phyloP scores from a whole-genome alignment of 2,888 invertebrate species.

The Erebia ligea region DNA sequence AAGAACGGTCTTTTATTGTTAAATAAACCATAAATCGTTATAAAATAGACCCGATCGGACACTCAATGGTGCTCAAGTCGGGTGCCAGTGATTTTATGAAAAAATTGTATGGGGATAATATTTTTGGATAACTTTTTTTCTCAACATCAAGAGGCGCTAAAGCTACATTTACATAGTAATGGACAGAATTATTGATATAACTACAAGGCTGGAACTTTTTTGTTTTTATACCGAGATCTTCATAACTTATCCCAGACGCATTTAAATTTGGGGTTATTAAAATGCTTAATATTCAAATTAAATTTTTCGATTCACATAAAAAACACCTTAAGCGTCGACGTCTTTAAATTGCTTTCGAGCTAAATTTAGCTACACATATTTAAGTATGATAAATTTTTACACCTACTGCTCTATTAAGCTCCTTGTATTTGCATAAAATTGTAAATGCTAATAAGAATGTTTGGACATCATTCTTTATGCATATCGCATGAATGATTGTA shows the following conservation, averaged over 20 bases:
- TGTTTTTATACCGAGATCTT: constrained; percentile 8
- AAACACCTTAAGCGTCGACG: constrained; percentile 14
- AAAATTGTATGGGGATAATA: constrained; percentile 59
- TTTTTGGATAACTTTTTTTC: constrained; percentile 53
- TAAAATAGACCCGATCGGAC: constrained; percentile 72
- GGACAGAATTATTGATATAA: constrained; percentile 29
- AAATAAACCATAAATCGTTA: constrained; percentile 82
- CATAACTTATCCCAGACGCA: neutral
- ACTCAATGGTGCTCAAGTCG: constrained; percentile 62
- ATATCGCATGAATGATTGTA: constrained; percentile 25
- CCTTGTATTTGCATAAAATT: constrained; percentile 34
- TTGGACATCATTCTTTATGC: constrained; percentile 27
- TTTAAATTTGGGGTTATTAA: neutral
- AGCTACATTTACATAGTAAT: constrained; percentile 71
- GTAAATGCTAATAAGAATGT: constrained; percentile 39
- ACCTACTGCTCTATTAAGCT: constrained; percentile 33
- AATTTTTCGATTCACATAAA: constrained; percentile 16
- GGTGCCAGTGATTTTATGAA: constrained; percentile 56
- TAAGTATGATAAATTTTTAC: constrained; percentile 30
- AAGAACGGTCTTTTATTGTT: constrained; percentile 67
- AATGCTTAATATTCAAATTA: constrained; percentile 12
- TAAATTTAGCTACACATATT: constrained; percentile 18
- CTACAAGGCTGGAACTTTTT: constrained; percentile 2
- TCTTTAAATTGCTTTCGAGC: constrained; percentile 11
- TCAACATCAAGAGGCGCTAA: constrained; percentile 62